A percentile compares a stretch with the other conserved stretches of the same genome.
These are phyloP conservation scores for Tipula confusa DNA, from an alignment of 2,888 invertebrate species.

Conservation along the genomic window DNA sequence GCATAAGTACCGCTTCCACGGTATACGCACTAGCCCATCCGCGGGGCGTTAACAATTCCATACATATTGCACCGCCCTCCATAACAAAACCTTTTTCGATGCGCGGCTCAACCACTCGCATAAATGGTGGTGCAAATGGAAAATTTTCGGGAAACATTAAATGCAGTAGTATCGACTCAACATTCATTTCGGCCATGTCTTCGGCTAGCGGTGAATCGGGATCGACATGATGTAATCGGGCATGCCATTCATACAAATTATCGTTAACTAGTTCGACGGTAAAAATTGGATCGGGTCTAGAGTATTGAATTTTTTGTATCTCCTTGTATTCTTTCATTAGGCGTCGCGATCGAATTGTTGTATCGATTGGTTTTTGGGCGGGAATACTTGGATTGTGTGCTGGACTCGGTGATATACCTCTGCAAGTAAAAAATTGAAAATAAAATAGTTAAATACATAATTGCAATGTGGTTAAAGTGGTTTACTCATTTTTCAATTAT, in stretches of 20 bases:
- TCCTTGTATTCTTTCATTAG: conserved; percentile 84
- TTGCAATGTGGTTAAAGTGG: too few relatives aligned
- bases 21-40: conserved; percentile 88
- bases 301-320: conserved; percentile 68
- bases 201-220: conserved; percentile 77
- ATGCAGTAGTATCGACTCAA: conserved; percentile 71
- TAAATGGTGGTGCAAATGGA: conserved; percentile 84
- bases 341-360: conserved; percentile 67
- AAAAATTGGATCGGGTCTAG: conserved; percentile 67
- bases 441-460: too few relatives aligned
- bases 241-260: conserved; percentile 84
- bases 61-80: conserved; percentile 87
- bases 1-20: conserved; percentile 83
- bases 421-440: conserved; percentile 32
- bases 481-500: too few relatives aligned
- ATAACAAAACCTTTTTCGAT: conserved; percentile 83
- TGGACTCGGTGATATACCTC: conserved; percentile 49
- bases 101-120: conserved; percentile 72
- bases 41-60: conserved; percentile 79
- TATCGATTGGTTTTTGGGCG: conserved; percentile 55
- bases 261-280: conserved; percentile 80
- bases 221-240: conserved; percentile 74
- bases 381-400: conserved; percentile 52
- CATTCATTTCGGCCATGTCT: conserved; percentile 73
- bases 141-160: conserved; percentile 83